Evolutionary conservation across 2,888 invertebrate species (phyloP).

Genomic region (Hipparchia sbordonii): DNA sequence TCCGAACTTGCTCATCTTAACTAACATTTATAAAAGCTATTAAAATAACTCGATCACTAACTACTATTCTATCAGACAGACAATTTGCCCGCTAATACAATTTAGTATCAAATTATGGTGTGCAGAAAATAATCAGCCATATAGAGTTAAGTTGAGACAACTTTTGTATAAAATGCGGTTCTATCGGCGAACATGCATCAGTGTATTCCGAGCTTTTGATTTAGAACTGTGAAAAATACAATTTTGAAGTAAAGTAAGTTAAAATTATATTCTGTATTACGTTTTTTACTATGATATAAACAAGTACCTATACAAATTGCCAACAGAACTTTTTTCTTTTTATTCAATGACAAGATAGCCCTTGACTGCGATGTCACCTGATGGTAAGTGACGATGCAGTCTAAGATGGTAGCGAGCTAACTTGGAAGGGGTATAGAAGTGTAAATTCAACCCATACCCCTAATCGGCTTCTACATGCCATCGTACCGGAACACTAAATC

Average conservation of each 20-base stretch:
- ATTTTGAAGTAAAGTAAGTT: neutral
- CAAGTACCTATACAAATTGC: neutral
- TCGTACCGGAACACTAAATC: too few species aligned
- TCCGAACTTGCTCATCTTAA: neutral
- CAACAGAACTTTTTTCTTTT: too few species aligned
- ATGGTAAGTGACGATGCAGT: too few species aligned
- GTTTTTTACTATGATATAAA: neutral
- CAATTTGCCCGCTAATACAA: conserved; percentile 37
- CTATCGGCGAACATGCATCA: conserved; percentile 39
- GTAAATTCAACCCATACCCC: too few species aligned
- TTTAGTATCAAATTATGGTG: conserved; percentile 29
- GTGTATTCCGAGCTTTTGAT: conserved; percentile 27
- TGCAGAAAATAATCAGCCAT: conserved; percentile 12
- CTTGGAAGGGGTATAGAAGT: too few species aligned
- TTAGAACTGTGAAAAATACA: neutral
- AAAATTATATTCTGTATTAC: neutral
- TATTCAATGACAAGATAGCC: too few species aligned
- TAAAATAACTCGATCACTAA: conserved; percentile 21
- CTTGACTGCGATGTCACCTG: too few species aligned
- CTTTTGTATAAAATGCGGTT: conserved; percentile 37
- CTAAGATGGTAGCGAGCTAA: too few species aligned
- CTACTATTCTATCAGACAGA: conserved; percentile 22
- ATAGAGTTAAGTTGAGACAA: conserved; percentile 6
- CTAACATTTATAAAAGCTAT: neutral
- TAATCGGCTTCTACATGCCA: too few species aligned